These are phyloP conservation scores for Rhodeus uyekii DNA, from an alignment of 2,797 vertebrate genomes.

Conservation along the genomic window DNA sequence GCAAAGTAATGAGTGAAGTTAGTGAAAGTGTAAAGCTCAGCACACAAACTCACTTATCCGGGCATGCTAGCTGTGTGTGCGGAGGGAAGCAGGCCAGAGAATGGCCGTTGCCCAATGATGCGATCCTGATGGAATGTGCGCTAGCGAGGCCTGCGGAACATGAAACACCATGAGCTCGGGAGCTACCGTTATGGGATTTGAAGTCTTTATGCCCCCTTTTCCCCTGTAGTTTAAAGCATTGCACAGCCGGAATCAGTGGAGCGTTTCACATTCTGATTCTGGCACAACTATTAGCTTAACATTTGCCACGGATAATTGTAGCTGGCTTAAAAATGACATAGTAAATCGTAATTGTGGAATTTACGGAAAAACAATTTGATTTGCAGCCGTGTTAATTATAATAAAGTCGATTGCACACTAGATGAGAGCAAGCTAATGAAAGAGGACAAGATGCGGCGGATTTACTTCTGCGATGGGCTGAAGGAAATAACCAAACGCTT, in stretches of 20 bases:
- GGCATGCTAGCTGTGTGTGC: slow-evolving; percentile 2
- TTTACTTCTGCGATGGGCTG: slow-evolving; percentile 14
- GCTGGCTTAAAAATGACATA: slow-evolving; percentile 17
- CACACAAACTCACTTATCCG: slow-evolving; percentile 19
- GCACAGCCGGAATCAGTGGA: slow-evolving; percentile 4
- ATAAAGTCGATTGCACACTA: slow-evolving; percentile 8
- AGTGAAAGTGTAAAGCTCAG: slow-evolving; percentile 45
- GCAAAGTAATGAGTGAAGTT: slow-evolving; percentile 6
- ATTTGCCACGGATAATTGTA: slow-evolving; percentile 46
- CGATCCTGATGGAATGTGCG: slow-evolving; percentile 48
- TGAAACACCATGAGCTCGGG: slow-evolving; percentile 20
- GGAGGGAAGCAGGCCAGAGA: slow-evolving; percentile 40
- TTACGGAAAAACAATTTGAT: slow-evolving; percentile 19
- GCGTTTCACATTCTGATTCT: background rate
- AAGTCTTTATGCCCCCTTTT: slow-evolving; percentile 26
- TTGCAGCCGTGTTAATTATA: slow-evolving; percentile 7
- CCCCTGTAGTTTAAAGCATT: background rate
- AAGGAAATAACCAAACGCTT: slow-evolving; percentile 44
- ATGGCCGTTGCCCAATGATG: slow-evolving; percentile 37
- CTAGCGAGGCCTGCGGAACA: slow-evolving; percentile 23
- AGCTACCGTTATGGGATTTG: slow-evolving; percentile 44
- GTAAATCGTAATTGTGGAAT: slow-evolving; percentile 26
- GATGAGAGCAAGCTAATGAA: background rate
- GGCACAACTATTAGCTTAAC: slow-evolving; percentile 2
- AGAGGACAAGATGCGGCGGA: slow-evolving; percentile 8